Evolutionary conservation across 35 echinoderm and acorn worm species (phyloP), one percentile per base, ranked within the genome.

Genomic region (Lytechinus pictus): DNA sequence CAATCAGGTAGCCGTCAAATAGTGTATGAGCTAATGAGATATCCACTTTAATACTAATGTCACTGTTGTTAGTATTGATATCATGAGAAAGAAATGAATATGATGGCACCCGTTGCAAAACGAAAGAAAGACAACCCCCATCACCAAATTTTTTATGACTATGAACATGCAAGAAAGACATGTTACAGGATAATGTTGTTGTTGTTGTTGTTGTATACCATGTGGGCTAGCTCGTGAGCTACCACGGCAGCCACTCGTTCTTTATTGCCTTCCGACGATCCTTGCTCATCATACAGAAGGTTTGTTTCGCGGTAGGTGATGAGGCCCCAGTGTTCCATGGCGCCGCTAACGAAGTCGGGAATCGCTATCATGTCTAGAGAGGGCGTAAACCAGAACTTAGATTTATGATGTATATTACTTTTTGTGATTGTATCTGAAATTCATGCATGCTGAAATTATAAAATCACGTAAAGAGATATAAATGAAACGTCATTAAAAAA

Each of bases 271-370:
- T 91, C 97, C 21, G 98, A 96, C 0, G 97, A 97, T 54, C 95
- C 95, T 3, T 21, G 10, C 2, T 94, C 44, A 54, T 97, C 96
- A 56, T 92, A 96, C 27, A 99, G 90, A 8, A 98, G 95, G 61
- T 99, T 96, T 16, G 57, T 87, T 89, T 99, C 98, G 1, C 98
- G 92, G 95, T 97, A 99, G 0, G 98, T 99, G 27, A 99, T 99
- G 9, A 99, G 57, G 54, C 98, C 98, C 98, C 98, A 99, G 57
- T 99, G 97, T 72, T 99, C 98, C 98, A 97, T 99, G 11, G 98
- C 98, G 16, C 98, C 98, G 19, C 97, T 97, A 4, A 89, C 94
- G 54, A 98, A 98, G 86, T 99, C 98, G 57, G 98, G 98, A 95
- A 99, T 97, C 0, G 98, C 97, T 28, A 99, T 97, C 97, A 99